Percentiles rank a stretch among this genome's conserved stretches.
Conservation (phyloP, 1,140 invertebrate genomes). For the Aphelenchoides fujianensis region DNA sequence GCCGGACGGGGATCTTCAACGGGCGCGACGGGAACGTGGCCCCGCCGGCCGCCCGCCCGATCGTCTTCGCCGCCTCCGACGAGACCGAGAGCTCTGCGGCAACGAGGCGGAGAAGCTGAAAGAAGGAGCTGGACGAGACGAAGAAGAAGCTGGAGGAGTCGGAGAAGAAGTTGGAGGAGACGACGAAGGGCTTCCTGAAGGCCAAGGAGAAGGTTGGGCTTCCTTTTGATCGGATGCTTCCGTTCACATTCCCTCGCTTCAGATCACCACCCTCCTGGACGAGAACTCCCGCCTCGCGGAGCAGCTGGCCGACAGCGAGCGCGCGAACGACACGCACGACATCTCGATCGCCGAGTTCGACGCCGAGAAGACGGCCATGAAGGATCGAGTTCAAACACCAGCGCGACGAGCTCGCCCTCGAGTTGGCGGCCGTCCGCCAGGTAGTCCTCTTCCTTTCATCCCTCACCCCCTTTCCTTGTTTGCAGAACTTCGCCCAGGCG, state of each 20-base stretch:
- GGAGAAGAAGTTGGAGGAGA: background rate
- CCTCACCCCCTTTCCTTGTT: too few species aligned
- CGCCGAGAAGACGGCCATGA: background rate
- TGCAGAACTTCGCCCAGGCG: too few species aligned
- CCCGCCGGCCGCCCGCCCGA: background rate
- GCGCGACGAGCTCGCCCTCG: too few species aligned
- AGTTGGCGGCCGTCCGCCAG: too few species aligned
- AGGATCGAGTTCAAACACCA: too few species aligned
- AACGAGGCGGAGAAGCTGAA: background rate
- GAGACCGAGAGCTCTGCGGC: background rate
- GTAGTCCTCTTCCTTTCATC: too few species aligned
- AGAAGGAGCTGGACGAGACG: background rate
- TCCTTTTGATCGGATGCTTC: background rate
- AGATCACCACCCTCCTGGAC: background rate
- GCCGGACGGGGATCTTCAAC: background rate
- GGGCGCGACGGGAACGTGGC: background rate
- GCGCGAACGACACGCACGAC: background rate
- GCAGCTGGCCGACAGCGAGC: background rate
- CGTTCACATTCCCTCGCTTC: background rate
- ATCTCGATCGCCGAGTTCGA: background rate
- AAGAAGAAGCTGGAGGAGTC: background rate
- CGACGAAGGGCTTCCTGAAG: background rate
- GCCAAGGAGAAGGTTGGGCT: too few species aligned
- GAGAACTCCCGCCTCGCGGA: background rate
- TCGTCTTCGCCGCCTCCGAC: background rate